Base-by-base conservation (phyloP, 2,797 vertebrate genomes). In the Melopsittacus undulatus region DNA sequence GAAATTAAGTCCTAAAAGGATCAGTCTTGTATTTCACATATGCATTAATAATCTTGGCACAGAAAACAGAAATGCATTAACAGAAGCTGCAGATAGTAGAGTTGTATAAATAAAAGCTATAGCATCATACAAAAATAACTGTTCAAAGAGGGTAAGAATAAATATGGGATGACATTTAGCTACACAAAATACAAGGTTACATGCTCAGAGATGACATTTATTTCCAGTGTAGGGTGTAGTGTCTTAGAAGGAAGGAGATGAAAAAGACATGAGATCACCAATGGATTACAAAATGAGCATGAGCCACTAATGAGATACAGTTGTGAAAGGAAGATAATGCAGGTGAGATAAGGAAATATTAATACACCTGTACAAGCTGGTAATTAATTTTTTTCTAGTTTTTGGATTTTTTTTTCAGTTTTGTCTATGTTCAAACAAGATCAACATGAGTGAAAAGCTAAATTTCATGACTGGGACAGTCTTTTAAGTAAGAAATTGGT, bases 281-380 rank as follows among this genome's bases (percentile, higher is more conserved):
- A 51, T 7, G 49, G n/a, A 43, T 73, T 62, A 83, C 23, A 79
- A 69, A 86, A 83, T 23, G 17, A 43, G 13, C 34, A 51, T 4
- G 3, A 57, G 4, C 3, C 38, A 30, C 5, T 32, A 75, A 20
- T 6, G 5, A 0, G 1, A 66, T 24, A 56, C 3, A 48, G 40
- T 6, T 70, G 27, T 16, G 18, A 72, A 81, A 72, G 32, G 5
- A 40, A 90, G 13, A 51, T 21, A 38, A 75, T 8, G 34, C 11
- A 56, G 51, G 7, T 83, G 10, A 46, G 5, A 66, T 0, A 15
- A 9, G 5, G 9, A 80, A 85, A 63, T 24, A 68, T 7, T 32
- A 76, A 80, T 19, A 29, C 14, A 4, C 5, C 11, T 62, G 30
- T 27, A 68, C 11, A 61, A 87, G 22, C 5, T 80, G 29, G 18